These are phyloP conservation scores for Erpobdella octoculata DNA, from an alignment of 2,888 invertebrate species.

Conservation along the genomic window DNA sequence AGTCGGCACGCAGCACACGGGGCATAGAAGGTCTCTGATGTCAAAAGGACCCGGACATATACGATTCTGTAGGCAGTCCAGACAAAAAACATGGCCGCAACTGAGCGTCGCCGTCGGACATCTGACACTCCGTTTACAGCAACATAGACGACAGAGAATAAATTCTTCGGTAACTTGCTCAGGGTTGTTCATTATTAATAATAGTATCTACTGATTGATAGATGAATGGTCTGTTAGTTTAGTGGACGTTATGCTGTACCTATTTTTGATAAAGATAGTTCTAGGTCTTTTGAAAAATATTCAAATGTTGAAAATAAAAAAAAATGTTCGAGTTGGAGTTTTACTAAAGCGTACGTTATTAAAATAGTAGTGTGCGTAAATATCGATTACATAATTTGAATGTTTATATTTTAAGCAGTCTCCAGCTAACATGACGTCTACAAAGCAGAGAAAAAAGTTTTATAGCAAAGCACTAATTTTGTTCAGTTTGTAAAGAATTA, in stretches of 20 bases:
- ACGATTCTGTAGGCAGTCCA: neutral
- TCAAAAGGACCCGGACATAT: neutral
- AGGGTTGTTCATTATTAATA: slow-evolving; percentile 7
- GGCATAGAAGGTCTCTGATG: neutral
- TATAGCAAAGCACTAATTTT: too few relatives aligned
- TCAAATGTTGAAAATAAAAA: too few relatives aligned
- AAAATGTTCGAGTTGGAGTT: too few relatives aligned
- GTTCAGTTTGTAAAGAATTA: too few relatives aligned
- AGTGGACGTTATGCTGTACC: neutral
- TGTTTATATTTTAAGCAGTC: too few relatives aligned
- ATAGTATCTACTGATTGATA: neutral
- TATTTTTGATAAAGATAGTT: too few relatives aligned
- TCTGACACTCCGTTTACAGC: neutral
- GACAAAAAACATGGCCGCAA: slow-evolving; percentile 22
- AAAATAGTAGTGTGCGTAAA: too few relatives aligned
- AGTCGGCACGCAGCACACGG: slow-evolving; percentile 16
- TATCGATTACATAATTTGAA: too few relatives aligned
- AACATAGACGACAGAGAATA: slow-evolving; percentile 2
- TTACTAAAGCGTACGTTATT: too few relatives aligned
- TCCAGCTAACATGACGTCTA: too few relatives aligned
- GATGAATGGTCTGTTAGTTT: neutral
- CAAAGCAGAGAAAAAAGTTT: too few relatives aligned
- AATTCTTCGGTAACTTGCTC: slow-evolving; percentile 16
- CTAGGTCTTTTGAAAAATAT: too few relatives aligned
- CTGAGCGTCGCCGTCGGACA: slow-evolving; percentile 4